phyloP scores from a whole-genome alignment of 2,888 invertebrate species.

The Luperina nickerlii region DNA sequence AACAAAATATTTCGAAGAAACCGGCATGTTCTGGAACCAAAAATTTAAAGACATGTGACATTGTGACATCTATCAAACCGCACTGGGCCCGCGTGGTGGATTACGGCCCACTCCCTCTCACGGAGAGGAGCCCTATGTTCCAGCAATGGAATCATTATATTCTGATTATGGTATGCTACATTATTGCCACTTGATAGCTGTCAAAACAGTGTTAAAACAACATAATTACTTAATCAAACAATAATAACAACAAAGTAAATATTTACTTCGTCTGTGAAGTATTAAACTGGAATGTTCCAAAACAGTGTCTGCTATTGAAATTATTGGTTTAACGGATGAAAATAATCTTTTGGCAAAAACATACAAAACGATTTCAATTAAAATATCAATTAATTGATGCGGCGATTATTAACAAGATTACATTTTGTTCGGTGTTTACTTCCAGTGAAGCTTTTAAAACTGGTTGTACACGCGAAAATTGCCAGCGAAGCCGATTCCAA shows the following conservation, averaged over 20 bases:
- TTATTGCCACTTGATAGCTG: background rate
- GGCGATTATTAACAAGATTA: conserved; percentile 30
- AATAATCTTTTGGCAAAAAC: conserved; percentile 10
- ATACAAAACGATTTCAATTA: conserved; percentile 38
- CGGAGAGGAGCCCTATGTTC: background rate
- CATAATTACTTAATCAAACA: background rate
- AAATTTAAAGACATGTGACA: too few relatives aligned
- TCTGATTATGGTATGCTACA: background rate
- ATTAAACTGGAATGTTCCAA: background rate
- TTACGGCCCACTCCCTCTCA: too few relatives aligned
- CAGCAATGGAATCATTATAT: background rate
- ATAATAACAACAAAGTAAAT: background rate
- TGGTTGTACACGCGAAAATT: background rate
- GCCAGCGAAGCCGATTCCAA: too few relatives aligned
- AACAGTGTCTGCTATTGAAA: conserved; percentile 31
- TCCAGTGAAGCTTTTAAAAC: conserved; percentile 11
- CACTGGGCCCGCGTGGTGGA: too few relatives aligned
- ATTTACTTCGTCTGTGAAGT: conserved; percentile 10
- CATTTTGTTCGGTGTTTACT: conserved; percentile 28
- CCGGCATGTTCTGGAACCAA: too few relatives aligned
- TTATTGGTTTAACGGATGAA: conserved; percentile 9
- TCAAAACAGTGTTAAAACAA: background rate
- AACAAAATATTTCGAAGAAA: too few relatives aligned
- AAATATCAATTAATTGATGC: conserved; percentile 42
- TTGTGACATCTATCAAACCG: too few relatives aligned